phyloP scores from a whole-genome alignment of 2,797 vertebrate species.

The Hephaestus fuliginosus region DNA sequence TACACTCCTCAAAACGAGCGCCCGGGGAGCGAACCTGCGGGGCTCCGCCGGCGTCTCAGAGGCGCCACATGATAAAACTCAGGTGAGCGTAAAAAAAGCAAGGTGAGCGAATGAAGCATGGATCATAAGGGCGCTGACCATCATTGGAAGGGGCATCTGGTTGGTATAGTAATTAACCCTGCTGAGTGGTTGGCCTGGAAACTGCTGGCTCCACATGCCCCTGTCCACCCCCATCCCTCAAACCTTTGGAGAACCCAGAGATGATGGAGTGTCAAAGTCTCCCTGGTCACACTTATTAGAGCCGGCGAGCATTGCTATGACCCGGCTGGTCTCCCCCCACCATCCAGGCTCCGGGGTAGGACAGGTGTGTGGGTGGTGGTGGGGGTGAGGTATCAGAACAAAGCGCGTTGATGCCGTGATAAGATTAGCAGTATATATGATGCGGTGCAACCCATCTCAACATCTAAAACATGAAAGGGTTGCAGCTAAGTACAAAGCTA shows the following conservation, averaged over 20 bases:
- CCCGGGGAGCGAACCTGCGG: conserved; percentile 51
- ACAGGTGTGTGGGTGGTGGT: not conserved
- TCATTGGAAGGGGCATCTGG: conserved; percentile 62
- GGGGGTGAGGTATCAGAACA: conserved; percentile 42
- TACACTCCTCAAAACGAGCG: conserved; percentile 68
- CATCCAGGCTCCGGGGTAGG: conserved; percentile 28
- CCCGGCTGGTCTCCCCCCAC: conserved; percentile 48
- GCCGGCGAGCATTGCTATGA: conserved; percentile 51
- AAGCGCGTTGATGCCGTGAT: conserved; percentile 40
- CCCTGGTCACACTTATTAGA: conserved; percentile 74
- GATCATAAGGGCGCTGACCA: conserved; percentile 61
- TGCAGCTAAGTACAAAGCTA: conserved; percentile 34
- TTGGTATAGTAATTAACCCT: conserved; percentile 81
- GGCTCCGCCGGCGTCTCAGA: conserved; percentile 53
- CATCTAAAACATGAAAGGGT: conserved; percentile 41
- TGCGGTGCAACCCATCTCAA: conserved; percentile 31
- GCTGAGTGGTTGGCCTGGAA: conserved; percentile 71
- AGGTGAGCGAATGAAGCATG: conserved; percentile 67
- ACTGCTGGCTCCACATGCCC: conserved; percentile 64
- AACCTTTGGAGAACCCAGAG: conserved; percentile 61
- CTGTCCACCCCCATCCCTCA: conserved; percentile 63
- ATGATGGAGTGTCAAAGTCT: conserved; percentile 72
- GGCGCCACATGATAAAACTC: conserved; percentile 67
- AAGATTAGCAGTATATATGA: conserved; percentile 36
- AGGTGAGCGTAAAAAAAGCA: conserved; percentile 67